These are phyloP conservation scores for Clamator glandarius DNA, from an alignment of 2,797 vertebrate genomes.

Conservation along the genomic window DNA sequence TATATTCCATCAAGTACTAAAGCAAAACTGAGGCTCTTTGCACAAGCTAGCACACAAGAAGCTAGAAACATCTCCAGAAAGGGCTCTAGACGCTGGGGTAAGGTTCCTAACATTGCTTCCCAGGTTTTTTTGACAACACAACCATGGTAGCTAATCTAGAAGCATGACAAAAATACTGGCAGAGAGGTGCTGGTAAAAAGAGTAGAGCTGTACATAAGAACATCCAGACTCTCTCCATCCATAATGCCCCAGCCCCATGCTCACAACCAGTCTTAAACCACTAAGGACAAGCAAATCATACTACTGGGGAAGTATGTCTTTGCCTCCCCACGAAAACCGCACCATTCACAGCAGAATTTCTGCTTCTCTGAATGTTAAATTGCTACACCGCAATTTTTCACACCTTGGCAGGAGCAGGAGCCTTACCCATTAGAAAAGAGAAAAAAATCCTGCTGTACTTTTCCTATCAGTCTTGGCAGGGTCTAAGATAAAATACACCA, in stretches of 20 bases:
- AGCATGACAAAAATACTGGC: neutral
- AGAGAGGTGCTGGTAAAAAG: neutral
- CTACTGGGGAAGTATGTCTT: neutral
- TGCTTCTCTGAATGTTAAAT: neutral
- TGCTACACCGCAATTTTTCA: rapidly evolving
- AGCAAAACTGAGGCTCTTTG: conserved; percentile 5
- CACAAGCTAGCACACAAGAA: neutral
- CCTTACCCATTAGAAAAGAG: neutral
- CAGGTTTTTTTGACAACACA: neutral
- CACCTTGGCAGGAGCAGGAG: neutral
- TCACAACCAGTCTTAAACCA: neutral
- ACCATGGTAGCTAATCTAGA: neutral
- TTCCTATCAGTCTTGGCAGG: neutral
- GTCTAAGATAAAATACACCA: neutral
- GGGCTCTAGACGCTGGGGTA: neutral
- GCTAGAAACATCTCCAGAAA: neutral
- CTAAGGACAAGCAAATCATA: neutral
- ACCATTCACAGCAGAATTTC: neutral
- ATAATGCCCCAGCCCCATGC: rapidly evolving
- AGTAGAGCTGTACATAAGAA: neutral
- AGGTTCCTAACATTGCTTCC: neutral
- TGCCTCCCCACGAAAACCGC: neutral
- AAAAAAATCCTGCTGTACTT: neutral
- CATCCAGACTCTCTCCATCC: neutral
- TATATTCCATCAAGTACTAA: conserved; percentile 27